Evolutionary conservation across 1,140 invertebrate species (phyloP), one percentile per base, ranked within the genome.

Genomic region (Papilio xuthus): DNA sequence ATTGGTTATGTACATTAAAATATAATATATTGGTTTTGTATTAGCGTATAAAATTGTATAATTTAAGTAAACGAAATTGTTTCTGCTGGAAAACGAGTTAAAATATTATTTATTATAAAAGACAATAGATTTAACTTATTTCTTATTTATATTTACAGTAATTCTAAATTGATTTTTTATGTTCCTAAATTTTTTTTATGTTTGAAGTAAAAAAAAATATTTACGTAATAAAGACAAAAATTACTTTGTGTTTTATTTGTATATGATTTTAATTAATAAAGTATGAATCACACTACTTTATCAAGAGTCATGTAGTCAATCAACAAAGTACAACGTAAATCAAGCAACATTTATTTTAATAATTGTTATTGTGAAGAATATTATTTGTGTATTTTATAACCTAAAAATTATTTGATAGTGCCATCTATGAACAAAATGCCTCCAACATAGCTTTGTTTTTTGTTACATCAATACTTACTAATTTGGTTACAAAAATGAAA

Each of bases 181-280:
- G 56, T 60, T 60, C 56, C 56, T 60, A 60, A 23, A 23, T n/a
- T 26, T 26, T 12, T 26, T 60, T 26, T 23, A 60, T 60, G 56
- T 60, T 23, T 60, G 23, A 60, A 60, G 56, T 56, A 60, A 26
- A 60, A 60, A 26, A 23, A 60, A 60, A 26, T 60, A 26, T 60
- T 60, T 60, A 26, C 13, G 3, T 60, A 60, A 60, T 60, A 60
- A 60, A 60, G 8, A 60, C 0, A 60, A 26, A 26, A 60, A n/a
- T 1, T 60, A 26, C 53, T 13, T 12, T 60, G 53, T 60, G 0
- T 60, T 60, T 60, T 60, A n/a, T 60, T 2, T 60, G 10, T 23
- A 50, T n/a, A 15, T 50, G 6, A 15, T 47, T 47, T 47, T 15
- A 12, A 4, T 47, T 47, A 18, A 18, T 47, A 47, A 18, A 47